Evolutionary conservation across 2,888 invertebrate genomes (phyloP), one percentile per base, ranked within the genome.

Genomic region (Pyralis farinalis): DNA sequence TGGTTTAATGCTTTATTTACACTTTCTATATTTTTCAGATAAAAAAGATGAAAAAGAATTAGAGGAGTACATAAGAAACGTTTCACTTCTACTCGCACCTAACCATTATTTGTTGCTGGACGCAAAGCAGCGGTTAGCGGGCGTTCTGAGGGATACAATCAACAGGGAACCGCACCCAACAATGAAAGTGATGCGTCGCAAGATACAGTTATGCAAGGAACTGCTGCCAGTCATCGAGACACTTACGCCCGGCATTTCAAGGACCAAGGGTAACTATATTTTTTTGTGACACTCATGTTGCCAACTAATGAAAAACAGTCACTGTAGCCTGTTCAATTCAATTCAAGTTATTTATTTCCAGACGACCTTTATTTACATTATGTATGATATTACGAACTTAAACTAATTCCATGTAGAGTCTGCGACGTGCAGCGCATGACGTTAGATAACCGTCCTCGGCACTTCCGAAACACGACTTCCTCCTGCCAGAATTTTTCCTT

Each of bases 211-310:
- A 1, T 95, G 95, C 53, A 77, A 88, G 34, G 92, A 94, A 51
- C 70, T 96, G 31, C 64, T 95, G 20, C 71, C 89, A 0, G 90
- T 95, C 0, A 67, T 95, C 0, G 91, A 93, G 45, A 90, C 90
- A 21, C 70, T 95, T 1, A 93, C 93, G 46, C 95, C 95, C 0
- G 94, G 94, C 38, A 91, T 94, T 55, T 93, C 93, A 4, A 85
- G 94, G 58, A 85, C 92, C 0, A 91, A 91, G 90, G 94, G 94
- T 93, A 31, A 62, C n/a, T n/a, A n/a, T n/a, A n/a, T n/a, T n/a
- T n/a, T n/a, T n/a, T n/a, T n/a, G n/a, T n/a, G n/a, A n/a, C n/a
- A n/a, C n/a, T n/a, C n/a, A n/a, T n/a, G n/a, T n/a, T n/a, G n/a
- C n/a, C n/a, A n/a, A n/a, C n/a, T n/a, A n/a, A n/a, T n/a, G n/a